Base-by-base conservation (phyloP, 2,113 vertebrate species). In the Dinomys branickii region DNA sequence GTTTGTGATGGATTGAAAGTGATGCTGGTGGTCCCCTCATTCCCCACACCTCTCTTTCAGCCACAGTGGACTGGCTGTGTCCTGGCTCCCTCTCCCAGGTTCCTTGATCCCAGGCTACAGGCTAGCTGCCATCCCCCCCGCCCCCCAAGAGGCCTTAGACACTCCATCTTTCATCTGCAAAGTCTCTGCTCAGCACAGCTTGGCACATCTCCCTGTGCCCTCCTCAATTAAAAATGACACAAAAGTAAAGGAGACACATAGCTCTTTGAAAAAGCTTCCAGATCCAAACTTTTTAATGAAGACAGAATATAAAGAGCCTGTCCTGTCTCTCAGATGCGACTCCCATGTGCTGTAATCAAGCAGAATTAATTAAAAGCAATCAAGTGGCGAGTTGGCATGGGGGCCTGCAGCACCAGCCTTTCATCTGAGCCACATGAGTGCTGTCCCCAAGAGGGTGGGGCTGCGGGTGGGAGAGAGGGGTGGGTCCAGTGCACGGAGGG, bases 311-410 rank as follows among this genome's bases (percentile, higher is more conserved):
- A 98, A 98, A 98, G 95, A 98, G 96, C 94, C 75, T 80, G 92
- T 98, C 98, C 98, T 98, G 97, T 98, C 98, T 98, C 92, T 97
- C 86, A 26, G 80, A 98, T 97, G 96, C 0, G 67, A 95, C 96
- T 98, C 97, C 97, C 97, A 96, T 97, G 96, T 97, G 97, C 98
- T 98, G 96, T 98, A 98, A 98, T 98, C 98, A 98, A 98, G 97
- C 97, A 97, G 97, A 98, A 98, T 98, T 98, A 98, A 98, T 98
- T 98, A 98, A 98, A 98, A 97, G 97, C 97, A 98, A 98, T 97
- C 97, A 98, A 98, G 96, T 97, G 96, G 97, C 30, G 85, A 97
- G 97, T 97, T 98, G 98, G 96, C 96, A 96, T 97, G 96, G 96
- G 95, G 96, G 96, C 96, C 96, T 52, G 90, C 9, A 28, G 97